Base-by-base conservation (phyloP, 2,888 invertebrate genomes). In the Limnephilus rhombicus region DNA sequence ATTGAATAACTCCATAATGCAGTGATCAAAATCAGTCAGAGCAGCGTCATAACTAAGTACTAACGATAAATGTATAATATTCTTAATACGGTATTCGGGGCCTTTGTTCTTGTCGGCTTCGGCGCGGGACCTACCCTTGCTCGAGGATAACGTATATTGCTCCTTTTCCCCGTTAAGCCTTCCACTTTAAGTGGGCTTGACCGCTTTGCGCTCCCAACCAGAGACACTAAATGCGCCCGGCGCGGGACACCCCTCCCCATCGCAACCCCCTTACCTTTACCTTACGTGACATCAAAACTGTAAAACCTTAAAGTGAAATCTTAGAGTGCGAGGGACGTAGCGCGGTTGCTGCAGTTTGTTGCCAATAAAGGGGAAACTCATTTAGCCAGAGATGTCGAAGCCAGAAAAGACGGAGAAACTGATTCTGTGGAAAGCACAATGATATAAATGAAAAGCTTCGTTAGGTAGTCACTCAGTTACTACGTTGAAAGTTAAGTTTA, bases 111-210 rank as follows among this genome's bases (percentile, higher is more conserved):
- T n/a, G 68, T 9, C 68, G 68, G n/a, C 68, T 68, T 68, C n/a
- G 9, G 68, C 24, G n/a, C 68, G 24, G 68, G 80, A 80, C 31
- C 34, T 68, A 89, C 86, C 86, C 86, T 49, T 86, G 86, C 7
- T 86, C 13, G 45, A 53, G 86, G 86, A 86, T 49, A 86, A 86
- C 45, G 86, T 86, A 86, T 86, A 89, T 89, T 89, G 88, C 88
- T 82, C 29, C 89, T 45, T 82, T 87, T 87, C 87, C 81, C 31
- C 91, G 82, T 41, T 88, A 91, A 89, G 89, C 89, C 86, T 80
- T 41, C 89, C 80, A 85, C 85, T 45, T 34, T 87, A 87, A 89
- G 89, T 91, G 91, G 91, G 82, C 89, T 91, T 89, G 89, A 88
- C 89, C 91, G 89, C 85, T 34, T 82, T 88, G 81, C 31, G 91